A percentile compares a stretch with the other conserved stretches of the same genome.
Conservation (phyloP, 2,113 vertebrate genomes). For the Planiliza haematocheilus region DNA sequence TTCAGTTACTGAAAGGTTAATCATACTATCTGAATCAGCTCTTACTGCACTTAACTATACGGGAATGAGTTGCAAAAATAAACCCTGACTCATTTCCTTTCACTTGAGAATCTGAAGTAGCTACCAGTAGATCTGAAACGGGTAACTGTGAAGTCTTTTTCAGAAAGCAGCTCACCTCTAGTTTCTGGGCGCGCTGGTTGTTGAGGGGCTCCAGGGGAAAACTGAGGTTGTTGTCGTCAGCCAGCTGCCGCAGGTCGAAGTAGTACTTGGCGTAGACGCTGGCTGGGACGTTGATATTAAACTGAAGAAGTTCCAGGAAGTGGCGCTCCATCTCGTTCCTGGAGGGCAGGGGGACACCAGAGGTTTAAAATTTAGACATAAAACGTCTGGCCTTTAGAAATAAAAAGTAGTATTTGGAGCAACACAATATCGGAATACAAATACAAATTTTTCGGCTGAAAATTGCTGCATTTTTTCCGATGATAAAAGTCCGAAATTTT, state of each 20-base stretch:
- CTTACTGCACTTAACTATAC: too few relatives aligned
- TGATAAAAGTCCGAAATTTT: too few relatives aligned
- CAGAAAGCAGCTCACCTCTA: conserved; percentile 88
- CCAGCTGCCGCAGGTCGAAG: conserved; percentile 97
- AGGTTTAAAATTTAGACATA: neutral
- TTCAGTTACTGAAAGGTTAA: too few relatives aligned
- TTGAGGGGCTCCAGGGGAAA: conserved; percentile 97
- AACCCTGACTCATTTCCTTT: neutral
- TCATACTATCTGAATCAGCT: too few relatives aligned
- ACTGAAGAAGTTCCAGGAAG: conserved; percentile 97
- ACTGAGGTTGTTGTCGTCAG: conserved; percentile 95
- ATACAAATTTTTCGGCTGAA: too few relatives aligned
- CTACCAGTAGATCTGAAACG: neutral
- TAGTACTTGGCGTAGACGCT: conserved; percentile 99
- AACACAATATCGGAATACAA: too few relatives aligned
- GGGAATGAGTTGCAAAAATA: neutral
- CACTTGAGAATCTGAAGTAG: neutral
- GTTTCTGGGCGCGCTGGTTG: conserved; percentile 95
- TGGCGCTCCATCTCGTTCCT: conserved; percentile 99
- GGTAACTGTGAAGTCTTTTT: neutral
- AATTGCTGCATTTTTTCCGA: too few relatives aligned
- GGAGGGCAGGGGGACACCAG: neutral
- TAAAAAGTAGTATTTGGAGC: neutral
- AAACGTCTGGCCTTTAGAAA: too few relatives aligned
- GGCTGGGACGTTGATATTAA: conserved; percentile 99